A percentile compares a stretch with the other conserved stretches of the same genome.
Evolutionary conservation across 2,888 invertebrate species (phyloP).

Genomic region (Drosophila cracens): DNA sequence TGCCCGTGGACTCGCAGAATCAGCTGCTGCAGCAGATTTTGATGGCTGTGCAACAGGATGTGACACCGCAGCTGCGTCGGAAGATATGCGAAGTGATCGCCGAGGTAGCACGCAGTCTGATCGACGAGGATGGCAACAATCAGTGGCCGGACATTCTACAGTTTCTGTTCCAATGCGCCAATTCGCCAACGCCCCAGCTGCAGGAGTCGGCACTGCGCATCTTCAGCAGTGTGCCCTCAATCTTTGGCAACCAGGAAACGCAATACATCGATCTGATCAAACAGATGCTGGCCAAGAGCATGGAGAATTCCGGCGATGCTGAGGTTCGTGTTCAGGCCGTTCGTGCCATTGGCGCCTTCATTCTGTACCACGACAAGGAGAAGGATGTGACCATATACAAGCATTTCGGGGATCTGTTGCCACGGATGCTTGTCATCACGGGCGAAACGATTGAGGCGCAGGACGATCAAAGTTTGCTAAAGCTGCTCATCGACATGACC

Average conservation of each 20-base stretch:
- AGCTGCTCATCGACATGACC: constrained; percentile 96
- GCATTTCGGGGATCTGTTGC: constrained; percentile 94
- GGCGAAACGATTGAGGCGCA: constrained; percentile 93
- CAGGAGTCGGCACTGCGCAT: constrained; percentile 97
- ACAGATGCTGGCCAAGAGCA: constrained; percentile 95
- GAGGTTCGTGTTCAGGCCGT: constrained; percentile 93
- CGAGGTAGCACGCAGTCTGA: constrained; percentile 97
- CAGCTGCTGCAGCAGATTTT: constrained; percentile 95
- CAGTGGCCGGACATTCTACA: constrained; percentile 98
- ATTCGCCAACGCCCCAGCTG: constrained; percentile 91
- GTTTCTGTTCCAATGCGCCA: constrained; percentile 97
- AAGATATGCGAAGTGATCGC: constrained; percentile 98
- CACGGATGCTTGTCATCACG: constrained; percentile 90
- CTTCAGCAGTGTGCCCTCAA: constrained; percentile 98
- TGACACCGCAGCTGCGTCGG: constrained; percentile 91
- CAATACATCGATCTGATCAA: constrained; percentile 97
- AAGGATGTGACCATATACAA: constrained; percentile 96
- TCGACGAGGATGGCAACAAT: constrained; percentile 98
- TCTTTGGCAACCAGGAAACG: constrained; percentile 97
- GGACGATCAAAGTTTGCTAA: constrained; percentile 95
- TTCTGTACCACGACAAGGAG: constrained; percentile 92
- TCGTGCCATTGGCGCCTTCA: constrained; percentile 93
- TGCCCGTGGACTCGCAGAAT: constrained; percentile 92
- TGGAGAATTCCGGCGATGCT: constrained; percentile 90
- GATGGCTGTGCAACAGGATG: constrained; percentile 93